A percentile compares a stretch with the other conserved stretches of the same genome.
Evolutionary conservation across 2,797 vertebrate genomes (phyloP).

Genomic region (Podarcis siculus): DNA sequence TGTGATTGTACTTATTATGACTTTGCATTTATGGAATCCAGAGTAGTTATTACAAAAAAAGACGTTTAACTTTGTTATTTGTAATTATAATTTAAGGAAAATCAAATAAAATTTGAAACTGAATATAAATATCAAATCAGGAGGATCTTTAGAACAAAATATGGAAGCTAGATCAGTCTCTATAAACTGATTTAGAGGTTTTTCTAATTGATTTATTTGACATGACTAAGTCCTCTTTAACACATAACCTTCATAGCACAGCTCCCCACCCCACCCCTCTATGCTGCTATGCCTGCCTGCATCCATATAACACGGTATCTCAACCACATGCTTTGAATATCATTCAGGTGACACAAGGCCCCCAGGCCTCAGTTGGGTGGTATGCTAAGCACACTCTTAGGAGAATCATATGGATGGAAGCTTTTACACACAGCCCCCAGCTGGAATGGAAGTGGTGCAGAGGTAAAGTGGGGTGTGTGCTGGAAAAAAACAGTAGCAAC

Average conservation of each 20-base stretch:
- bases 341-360: not conserved
- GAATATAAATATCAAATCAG: not conserved
- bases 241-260: not conserved
- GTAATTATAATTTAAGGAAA: too few relatives aligned
- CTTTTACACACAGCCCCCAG: not conserved
- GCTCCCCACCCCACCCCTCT: too few relatives aligned
- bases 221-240: not conserved
- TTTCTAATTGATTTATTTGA: not conserved
- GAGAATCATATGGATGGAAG: not conserved
- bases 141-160: not conserved
- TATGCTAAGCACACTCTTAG: not conserved
- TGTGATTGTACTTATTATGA: too few relatives aligned
- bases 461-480: not conserved
- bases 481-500: not conserved
- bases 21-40: too few relatives aligned
- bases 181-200: too few relatives aligned
- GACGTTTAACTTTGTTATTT: too few relatives aligned
- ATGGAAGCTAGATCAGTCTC: not conserved
- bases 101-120: not conserved
- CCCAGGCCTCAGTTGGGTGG: not conserved
- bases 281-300: not conserved
- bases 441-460: not conserved
- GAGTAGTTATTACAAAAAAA: too few relatives aligned
- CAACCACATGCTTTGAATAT: too few relatives aligned
- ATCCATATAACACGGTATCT: not conserved